Evolutionary conservation across 2,888 invertebrate genomes (phyloP).

Genomic region (Strigamia maritima): DNA sequence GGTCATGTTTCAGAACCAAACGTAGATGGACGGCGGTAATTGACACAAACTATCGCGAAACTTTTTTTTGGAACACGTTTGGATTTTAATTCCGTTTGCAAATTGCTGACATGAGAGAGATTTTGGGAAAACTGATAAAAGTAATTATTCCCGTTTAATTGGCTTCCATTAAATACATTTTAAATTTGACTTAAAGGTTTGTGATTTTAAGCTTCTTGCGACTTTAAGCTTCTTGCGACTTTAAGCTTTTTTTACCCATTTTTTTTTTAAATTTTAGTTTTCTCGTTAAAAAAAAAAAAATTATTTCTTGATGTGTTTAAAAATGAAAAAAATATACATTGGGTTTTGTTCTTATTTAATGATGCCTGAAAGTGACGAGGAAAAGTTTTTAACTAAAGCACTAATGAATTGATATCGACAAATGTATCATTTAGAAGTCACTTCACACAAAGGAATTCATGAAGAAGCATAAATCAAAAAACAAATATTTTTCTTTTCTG

Average conservation of each 20-base stretch:
- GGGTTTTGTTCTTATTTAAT: background rate
- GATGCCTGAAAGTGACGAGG: background rate
- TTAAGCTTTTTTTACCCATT: background rate
- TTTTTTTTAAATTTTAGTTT: background rate
- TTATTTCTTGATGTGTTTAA: background rate
- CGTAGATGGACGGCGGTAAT: conserved; percentile 57
- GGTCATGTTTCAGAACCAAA: conserved; percentile 50
- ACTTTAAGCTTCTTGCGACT: no score
- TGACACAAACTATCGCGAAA: conserved; percentile 58
- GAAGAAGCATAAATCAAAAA: background rate
- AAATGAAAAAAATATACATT: background rate
- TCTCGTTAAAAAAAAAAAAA: no score
- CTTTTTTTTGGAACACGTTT: conserved; percentile 48
- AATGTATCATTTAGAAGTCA: conserved; percentile 1
- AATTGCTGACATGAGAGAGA: conserved; percentile 13
- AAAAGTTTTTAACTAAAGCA: background rate
- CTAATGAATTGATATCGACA: conserved; percentile 2
- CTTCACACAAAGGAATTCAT: background rate
- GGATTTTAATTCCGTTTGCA: background rate
- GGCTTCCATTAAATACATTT: background rate
- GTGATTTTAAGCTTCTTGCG: no score
- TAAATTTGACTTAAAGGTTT: background rate
- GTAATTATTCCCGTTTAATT: conserved; percentile 4
- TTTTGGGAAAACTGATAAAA: conserved; percentile 10
- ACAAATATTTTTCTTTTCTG: background rate